Evolutionary conservation across 1,140 invertebrate genomes (phyloP), one percentile per base, ranked within the genome.

Genomic region (Drosophila dunni): DNA sequence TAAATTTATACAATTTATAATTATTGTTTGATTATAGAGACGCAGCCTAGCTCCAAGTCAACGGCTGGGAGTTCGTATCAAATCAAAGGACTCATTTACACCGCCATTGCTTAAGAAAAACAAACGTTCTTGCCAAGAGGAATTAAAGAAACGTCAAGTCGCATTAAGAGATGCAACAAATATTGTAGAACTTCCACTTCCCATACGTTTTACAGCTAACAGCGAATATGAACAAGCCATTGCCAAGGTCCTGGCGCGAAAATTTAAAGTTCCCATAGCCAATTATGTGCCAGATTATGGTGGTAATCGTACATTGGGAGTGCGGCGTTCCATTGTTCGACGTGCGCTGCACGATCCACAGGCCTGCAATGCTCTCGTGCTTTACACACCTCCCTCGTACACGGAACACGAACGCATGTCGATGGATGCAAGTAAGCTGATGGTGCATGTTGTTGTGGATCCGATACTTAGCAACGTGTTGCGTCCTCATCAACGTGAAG

Each of bases 401-500:
- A 94, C 67, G 94, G 96, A 92, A 36, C 89, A 92, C 48, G 85
- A 92, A 20, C 75, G 83, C 0, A 71, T 92, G 58, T 71, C 80
- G 0, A 69, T 91, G 75, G 91, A 92, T 75, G 62, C 86, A 0
- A 79, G 94, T 40, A 95, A 96, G 67, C 93, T 95, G 33, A 94
- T 94, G 81, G 97, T 98, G 2, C 97, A 98, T 93, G 97, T 99
- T 6, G 98, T 99, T 7, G 98, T 99, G 1, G 98, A 99, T 94
- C 98, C 98, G 7, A 81, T 97, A 0, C 93, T 99, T 11, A 96
- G 96, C 34, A 97, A 97, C 89, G 96, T 99, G 54, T 93, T 99
- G 5, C 94, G 98, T 60, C 99, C 99, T 13, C 99, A 99, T 96
- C 99, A 99, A 93, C 94, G 99, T 66, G 99, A 99, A 92, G 99